A percentile compares a stretch with the other conserved stretches of the same genome.
These are phyloP conservation scores for Cosmorhoe ocellata DNA, from an alignment of 2,888 invertebrate species.

Conservation along the genomic window DNA sequence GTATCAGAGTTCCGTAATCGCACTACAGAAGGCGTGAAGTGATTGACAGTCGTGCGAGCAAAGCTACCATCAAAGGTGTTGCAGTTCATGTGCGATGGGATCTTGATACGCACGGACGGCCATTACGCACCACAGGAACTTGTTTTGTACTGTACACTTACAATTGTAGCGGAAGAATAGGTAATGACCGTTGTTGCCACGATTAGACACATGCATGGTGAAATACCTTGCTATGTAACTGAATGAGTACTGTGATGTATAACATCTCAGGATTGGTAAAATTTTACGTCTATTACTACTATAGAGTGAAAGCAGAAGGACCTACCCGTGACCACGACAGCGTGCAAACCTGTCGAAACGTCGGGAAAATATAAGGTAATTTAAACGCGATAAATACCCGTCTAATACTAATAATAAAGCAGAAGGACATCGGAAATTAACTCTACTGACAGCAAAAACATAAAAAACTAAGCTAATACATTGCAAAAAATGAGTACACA, in stretches of 20 bases:
- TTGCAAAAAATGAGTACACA: slow-evolving; percentile 7
- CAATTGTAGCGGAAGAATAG: slow-evolving; percentile 20
- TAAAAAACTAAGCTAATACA: slow-evolving; percentile 5
- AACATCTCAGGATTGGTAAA: too few species aligned
- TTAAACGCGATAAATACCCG: too few species aligned
- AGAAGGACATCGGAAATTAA: too few species aligned
- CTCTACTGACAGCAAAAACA: slow-evolving; percentile 7
- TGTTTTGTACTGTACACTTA: slow-evolving; percentile 37
- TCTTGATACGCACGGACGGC: slow-evolving; percentile 57
- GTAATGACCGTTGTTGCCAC: slow-evolving; percentile 45
- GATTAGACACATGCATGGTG: slow-evolving; percentile 24
- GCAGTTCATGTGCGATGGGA: slow-evolving; percentile 36
- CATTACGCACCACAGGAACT: slow-evolving; percentile 57
- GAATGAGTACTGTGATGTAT: too few species aligned
- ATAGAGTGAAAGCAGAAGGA: too few species aligned
- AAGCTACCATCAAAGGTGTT: slow-evolving; percentile 38
- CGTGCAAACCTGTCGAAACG: too few species aligned
- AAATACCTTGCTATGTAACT: background rate
- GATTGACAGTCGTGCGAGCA: slow-evolving; percentile 30
- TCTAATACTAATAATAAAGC: too few species aligned
- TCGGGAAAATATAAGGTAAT: too few species aligned
- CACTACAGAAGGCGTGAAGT: slow-evolving; percentile 30
- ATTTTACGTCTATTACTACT: too few species aligned
- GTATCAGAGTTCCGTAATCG: too few species aligned
- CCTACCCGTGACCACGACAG: too few species aligned